These are phyloP conservation scores for Platorchestia sp. DNA, from an alignment of 1,140 invertebrate species.

Conservation along the genomic window DNA sequence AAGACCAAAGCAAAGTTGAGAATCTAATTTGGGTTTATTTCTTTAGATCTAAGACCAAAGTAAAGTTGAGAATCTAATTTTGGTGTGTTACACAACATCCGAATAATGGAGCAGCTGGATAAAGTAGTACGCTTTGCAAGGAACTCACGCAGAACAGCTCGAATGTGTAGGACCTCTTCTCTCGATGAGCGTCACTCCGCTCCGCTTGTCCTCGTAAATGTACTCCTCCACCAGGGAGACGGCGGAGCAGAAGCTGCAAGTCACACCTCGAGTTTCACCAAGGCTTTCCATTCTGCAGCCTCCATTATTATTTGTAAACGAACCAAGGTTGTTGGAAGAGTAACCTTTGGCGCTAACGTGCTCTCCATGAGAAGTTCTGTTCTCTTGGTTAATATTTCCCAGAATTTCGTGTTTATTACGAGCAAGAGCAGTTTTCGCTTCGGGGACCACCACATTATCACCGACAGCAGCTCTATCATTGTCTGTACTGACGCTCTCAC, in stretches of 20 bases:
- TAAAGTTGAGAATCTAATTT: too few species aligned
- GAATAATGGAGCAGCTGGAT: too few species aligned
- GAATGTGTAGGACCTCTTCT: constrained; percentile 76
- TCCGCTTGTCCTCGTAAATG: constrained; percentile 80
- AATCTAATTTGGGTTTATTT: too few species aligned
- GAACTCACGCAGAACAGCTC: constrained; percentile 72
- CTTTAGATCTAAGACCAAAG: too few species aligned
- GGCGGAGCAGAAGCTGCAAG: constrained; percentile 23
- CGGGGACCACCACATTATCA: background rate
- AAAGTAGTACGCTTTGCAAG: too few species aligned
- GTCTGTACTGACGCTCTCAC: background rate
- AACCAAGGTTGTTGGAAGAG: background rate
- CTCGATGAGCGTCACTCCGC: constrained; percentile 80
- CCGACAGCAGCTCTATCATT: background rate
- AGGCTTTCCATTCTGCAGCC: background rate
- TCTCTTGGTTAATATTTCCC: background rate
- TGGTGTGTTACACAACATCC: too few species aligned
- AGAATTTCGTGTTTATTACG: background rate
- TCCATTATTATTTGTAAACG: background rate
- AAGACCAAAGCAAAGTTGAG: too few species aligned
- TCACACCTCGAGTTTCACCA: background rate
- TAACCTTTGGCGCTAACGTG: too few species aligned
- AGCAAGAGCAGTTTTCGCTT: background rate
- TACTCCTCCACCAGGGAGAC: constrained; percentile 80
- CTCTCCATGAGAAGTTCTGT: background rate